A percentile compares a stretch with the other conserved stretches of the same genome.
These are phyloP conservation scores for Sprattus sprattus DNA, from an alignment of 2,113 vertebrate species.

Conservation along the genomic window DNA sequence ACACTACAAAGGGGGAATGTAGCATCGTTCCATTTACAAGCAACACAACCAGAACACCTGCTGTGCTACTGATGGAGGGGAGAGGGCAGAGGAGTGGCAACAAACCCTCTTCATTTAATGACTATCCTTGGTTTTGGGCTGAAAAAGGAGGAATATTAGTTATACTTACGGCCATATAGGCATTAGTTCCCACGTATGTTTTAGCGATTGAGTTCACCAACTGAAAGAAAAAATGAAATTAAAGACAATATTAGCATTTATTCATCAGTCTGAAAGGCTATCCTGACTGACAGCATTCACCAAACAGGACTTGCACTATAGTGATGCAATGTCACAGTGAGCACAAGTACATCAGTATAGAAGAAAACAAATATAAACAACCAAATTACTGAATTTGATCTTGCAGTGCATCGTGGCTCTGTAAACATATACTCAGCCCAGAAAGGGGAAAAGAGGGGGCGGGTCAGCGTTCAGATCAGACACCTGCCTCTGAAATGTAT, in stretches of 20 bases:
- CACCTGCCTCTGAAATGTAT: constrained; percentile 45
- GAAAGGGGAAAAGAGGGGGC: background rate
- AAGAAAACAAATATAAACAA: background rate
- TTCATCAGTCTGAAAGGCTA: background rate
- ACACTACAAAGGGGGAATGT: constrained; percentile 51
- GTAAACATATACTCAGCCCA: background rate
- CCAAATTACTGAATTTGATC: background rate
- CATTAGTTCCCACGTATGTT: constrained; percentile 98
- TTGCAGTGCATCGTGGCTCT: background rate
- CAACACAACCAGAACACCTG: constrained; percentile 47
- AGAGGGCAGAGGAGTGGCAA: background rate
- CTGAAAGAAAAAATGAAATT: constrained; percentile 74
- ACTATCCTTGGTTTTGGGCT: background rate
- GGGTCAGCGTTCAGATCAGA: background rate
- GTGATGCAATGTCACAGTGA: background rate
- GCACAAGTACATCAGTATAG: background rate
- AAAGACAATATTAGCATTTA: too few relatives aligned
- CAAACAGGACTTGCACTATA: background rate
- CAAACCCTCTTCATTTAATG: background rate
- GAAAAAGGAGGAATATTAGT: constrained; percentile 34
- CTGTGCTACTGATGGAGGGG: constrained; percentile 25
- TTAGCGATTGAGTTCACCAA: constrained; percentile 99
- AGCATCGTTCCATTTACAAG: constrained; percentile 64
- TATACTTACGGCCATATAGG: constrained; percentile 96
- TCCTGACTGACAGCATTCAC: background rate